Evolutionary conservation across 2,888 invertebrate species (phyloP).

Genomic region (Ceramica pisi): DNA sequence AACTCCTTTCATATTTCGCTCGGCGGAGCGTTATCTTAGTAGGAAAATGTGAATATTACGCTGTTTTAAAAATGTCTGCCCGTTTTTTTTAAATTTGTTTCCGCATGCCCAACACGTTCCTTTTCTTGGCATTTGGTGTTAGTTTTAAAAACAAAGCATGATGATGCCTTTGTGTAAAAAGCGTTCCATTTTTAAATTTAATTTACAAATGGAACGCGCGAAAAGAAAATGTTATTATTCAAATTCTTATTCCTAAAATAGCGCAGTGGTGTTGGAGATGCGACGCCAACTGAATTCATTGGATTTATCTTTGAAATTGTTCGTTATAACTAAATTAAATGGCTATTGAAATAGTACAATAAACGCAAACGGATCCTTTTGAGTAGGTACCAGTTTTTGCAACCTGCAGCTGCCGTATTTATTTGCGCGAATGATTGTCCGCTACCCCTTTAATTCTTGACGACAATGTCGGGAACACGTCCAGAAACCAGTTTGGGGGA

Average conservation of each 20-base stretch:
- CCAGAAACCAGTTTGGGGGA: slow-evolving; percentile 75
- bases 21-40: slow-evolving; percentile 87
- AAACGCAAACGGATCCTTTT: slow-evolving; percentile 45
- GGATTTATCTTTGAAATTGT: slow-evolving; percentile 40
- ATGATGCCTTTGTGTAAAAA: slow-evolving; percentile 52
- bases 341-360: slow-evolving; percentile 54
- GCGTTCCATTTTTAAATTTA: slow-evolving; percentile 63
- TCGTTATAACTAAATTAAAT: slow-evolving; percentile 48
- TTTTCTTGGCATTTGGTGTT: slow-evolving; percentile 75
- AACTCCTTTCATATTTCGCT: slow-evolving; percentile 90
- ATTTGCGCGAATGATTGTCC: slow-evolving; percentile 66
- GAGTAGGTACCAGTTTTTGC: slow-evolving; percentile 66
- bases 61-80: slow-evolving; percentile 76
- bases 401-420: slow-evolving; percentile 71
- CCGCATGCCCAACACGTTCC: slow-evolving; percentile 60
- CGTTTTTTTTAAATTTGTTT: slow-evolving; percentile 66
- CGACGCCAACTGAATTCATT: slow-evolving; percentile 28
- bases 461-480: slow-evolving; percentile 68
- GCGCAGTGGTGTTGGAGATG: slow-evolving; percentile 21
- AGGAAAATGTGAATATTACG: slow-evolving; percentile 85
- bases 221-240: slow-evolving; percentile 35
- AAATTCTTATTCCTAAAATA: slow-evolving; percentile 37
- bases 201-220: slow-evolving; percentile 66
- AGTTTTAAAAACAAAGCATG: slow-evolving; percentile 69
- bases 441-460: slow-evolving; percentile 63